phyloP scores from a whole-genome alignment of 2,113 vertebrate genomes.

The Chionomys nivalis region DNA sequence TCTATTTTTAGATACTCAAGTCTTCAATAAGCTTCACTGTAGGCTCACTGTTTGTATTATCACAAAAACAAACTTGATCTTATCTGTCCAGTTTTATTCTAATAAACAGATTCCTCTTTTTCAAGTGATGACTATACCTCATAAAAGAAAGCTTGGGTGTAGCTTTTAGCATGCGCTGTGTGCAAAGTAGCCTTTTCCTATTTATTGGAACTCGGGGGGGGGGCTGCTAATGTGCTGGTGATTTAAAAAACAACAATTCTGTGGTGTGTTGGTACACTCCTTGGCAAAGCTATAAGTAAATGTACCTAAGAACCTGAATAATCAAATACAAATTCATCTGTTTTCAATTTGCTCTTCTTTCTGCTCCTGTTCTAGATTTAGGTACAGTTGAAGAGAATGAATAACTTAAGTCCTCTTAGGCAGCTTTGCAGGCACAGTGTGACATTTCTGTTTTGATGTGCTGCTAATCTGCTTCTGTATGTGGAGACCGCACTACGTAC shows the following conservation, averaged over 20 bases:
- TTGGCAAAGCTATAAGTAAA: constrained; percentile 82
- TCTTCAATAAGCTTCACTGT: not conserved
- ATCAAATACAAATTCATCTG: constrained; percentile 78
- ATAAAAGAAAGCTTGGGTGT: constrained; percentile 23
- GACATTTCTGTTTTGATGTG: constrained; percentile 21
- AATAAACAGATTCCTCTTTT: constrained; percentile 62
- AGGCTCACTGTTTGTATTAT: constrained; percentile 32
- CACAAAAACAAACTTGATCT: constrained; percentile 53
- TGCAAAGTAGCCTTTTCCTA: constrained; percentile 73
- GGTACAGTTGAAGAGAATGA: constrained; percentile 54
- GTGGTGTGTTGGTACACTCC: constrained; percentile 79
- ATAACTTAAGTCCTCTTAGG: not conserved
- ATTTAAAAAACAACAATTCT: constrained; percentile 82
- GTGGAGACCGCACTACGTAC: not conserved
- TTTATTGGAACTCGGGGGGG: constrained; percentile 75
- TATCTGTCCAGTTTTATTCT: constrained; percentile 69
- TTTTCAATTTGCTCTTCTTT: constrained; percentile 70
- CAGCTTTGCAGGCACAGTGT: constrained; percentile 56
- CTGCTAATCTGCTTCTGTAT: not conserved
- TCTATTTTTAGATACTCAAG: not conserved
- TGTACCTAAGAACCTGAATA: constrained; percentile 76
- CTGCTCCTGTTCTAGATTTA: constrained; percentile 61
- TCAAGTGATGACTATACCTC: constrained; percentile 53
- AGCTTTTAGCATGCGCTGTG: constrained; percentile 48
- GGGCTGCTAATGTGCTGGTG: constrained; percentile 64